phyloP scores from a whole-genome alignment of 2,797 vertebrate genomes.

The Decapterus maruadsi region DNA sequence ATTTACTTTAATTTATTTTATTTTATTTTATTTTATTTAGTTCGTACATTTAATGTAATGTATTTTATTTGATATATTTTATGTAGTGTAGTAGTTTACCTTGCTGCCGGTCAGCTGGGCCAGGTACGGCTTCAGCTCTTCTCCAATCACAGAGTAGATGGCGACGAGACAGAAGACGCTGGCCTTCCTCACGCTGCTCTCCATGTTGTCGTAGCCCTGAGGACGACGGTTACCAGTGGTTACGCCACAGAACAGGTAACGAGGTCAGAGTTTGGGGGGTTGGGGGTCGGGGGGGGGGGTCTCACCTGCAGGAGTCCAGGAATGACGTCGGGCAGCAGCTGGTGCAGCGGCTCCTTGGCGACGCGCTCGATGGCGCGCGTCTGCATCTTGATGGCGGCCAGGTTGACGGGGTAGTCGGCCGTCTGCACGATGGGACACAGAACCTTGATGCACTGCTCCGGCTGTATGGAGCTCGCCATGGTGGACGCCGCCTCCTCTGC shows the following conservation, averaged over 20 bases:
- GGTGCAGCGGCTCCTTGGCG: constrained; percentile 88
- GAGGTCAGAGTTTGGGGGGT: no score
- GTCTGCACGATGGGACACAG: constrained; percentile 96
- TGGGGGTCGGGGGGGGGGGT: no score
- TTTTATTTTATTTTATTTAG: no score
- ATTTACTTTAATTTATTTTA: no score
- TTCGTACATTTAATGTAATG: no score
- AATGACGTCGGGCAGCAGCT: constrained; percentile 92
- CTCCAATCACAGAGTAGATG: constrained; percentile 94
- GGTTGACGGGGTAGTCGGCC: constrained; percentile 94
- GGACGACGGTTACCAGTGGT: no score
- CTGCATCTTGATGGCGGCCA: constrained; percentile 97
- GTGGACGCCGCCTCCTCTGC: constrained; percentile 93
- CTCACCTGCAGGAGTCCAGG: constrained; percentile 93
- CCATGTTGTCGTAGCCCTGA: constrained; percentile 95
- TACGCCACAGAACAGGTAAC: no score
- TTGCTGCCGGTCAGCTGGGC: constrained; percentile 96
- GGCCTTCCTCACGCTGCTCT: constrained; percentile 96
- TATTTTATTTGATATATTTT: no score
- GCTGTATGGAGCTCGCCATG: constrained; percentile 91
- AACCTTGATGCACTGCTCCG: constrained; percentile 96
- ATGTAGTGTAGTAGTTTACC: constrained; percentile 74
- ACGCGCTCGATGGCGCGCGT: constrained; percentile 93
- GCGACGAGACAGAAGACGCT: constrained; percentile 97
- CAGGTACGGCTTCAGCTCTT: constrained; percentile 95